Percentiles rank a stretch among this genome's conserved stretches.
Conservation (phyloP, 2,888 invertebrate genomes). For the Aphelenchoides bicaudatus region DNA sequence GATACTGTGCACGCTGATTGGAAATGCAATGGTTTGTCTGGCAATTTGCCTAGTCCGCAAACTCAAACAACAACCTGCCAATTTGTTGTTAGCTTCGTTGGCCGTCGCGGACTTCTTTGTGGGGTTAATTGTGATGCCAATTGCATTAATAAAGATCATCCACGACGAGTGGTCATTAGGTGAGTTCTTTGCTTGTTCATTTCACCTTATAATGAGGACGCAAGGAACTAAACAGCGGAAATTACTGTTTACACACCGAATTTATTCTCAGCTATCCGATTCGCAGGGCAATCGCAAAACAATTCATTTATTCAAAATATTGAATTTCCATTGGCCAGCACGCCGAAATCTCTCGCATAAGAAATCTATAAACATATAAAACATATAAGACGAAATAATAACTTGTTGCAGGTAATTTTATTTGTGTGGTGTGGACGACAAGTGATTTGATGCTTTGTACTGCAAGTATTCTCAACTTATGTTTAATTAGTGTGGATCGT, state of each 20-base stretch:
- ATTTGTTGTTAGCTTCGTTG: slow-evolving; percentile 63
- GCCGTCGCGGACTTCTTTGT: slow-evolving; percentile 66
- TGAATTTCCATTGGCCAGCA: no score
- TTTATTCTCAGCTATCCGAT: no score
- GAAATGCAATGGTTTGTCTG: slow-evolving; percentile 65
- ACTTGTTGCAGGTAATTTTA: slow-evolving; percentile 28
- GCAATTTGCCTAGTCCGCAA: slow-evolving; percentile 65
- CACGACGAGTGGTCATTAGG: slow-evolving; percentile 45
- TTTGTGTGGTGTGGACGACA: slow-evolving; percentile 65
- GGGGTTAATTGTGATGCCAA: slow-evolving; percentile 66
- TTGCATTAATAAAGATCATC: slow-evolving; percentile 63
- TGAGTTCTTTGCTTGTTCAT: slow-evolving; percentile 14
- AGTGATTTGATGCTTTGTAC: slow-evolving; percentile 66
- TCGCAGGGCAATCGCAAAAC: no score
- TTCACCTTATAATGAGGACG: not conserved
- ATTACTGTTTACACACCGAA: no score
- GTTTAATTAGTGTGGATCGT: slow-evolving; percentile 66
- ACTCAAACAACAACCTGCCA: slow-evolving; percentile 52
- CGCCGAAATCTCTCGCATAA: no score
- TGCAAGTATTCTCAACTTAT: slow-evolving; percentile 66
- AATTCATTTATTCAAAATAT: no score
- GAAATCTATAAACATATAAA: no score
- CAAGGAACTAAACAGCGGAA: not conserved
- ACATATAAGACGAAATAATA: slow-evolving; percentile 10
- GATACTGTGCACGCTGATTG: slow-evolving; percentile 64